phyloP scores from a whole-genome alignment of 1,140 invertebrate genomes.

The Colletes gigas region DNA sequence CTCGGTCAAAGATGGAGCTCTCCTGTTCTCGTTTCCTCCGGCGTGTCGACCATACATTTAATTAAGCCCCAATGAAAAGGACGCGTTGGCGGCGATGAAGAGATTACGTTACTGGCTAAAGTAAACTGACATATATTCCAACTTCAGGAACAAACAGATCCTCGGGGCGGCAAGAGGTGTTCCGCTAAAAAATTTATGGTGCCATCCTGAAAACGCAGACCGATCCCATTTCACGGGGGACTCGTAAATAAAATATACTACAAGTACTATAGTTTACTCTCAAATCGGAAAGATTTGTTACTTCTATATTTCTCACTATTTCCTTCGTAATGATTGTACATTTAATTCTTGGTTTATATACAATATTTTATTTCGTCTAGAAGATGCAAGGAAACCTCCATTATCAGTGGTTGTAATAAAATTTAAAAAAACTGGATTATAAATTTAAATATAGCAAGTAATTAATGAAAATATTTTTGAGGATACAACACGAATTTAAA shows the following conservation, averaged over 20 bases:
- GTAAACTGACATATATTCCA: conserved; percentile 47
- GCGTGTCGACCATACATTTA: conserved; percentile 67
- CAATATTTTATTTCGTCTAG: too few species aligned
- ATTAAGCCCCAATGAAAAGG: conserved; percentile 74
- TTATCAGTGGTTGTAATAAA: too few species aligned
- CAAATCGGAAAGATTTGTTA: background rate
- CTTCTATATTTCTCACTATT: background rate
- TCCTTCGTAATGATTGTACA: too few species aligned
- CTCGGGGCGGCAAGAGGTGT: background rate
- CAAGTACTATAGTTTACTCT: too few species aligned
- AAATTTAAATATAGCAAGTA: background rate
- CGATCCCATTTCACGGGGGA: background rate
- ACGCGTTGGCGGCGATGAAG: conserved; percentile 63
- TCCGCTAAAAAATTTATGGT: background rate
- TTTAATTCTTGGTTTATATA: too few species aligned
- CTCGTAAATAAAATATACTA: too few species aligned
- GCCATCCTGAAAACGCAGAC: too few species aligned
- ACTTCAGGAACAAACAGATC: conserved; percentile 27
- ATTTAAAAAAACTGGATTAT: too few species aligned
- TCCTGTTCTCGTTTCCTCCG: conserved; percentile 60
- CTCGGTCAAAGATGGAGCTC: conserved; percentile 44
- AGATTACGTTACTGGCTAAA: conserved; percentile 58
- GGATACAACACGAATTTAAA: background rate
- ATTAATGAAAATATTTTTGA: background rate
- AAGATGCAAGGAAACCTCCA: too few species aligned